Evolutionary conservation across 2,888 invertebrate genomes (phyloP), one percentile per base, ranked within the genome.

Genomic region (Orchestes rusci): DNA sequence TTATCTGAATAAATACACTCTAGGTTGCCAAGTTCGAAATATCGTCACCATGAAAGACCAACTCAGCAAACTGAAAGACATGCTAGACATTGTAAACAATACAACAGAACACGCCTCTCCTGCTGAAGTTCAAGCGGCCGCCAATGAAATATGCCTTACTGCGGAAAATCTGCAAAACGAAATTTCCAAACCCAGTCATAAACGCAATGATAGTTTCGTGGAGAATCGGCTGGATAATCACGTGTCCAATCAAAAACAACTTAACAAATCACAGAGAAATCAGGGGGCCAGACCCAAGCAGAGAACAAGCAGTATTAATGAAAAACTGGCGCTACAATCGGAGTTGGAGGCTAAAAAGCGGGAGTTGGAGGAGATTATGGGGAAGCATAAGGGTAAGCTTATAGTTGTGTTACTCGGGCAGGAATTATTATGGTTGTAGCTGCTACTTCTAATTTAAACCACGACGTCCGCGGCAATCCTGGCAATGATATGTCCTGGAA

Each of bases 291-390:
- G n/a, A 50, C 41, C 37, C 33, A 42, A 38, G 34, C 51, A 44
- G 34, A 44, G 36, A 48, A 52, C 54, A 43, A 31, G 48, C 10
- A 74, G 73, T 0, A 72, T 74, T 12, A 70, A 67, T 35, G 75
- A 77, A 64, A 70, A 75, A 2, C 59, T 74, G 3, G 76, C 75
- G 57, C 67, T 79, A 45, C 70, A 77, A 10, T 74, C 75, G 2
- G 67, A 79, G 53, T 67, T 79, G 16, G 77, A 77, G 8, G 76
- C 77, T 34, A 82, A 80, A 59, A 77, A 77, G 58, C 68, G 76
- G 8, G 80, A 81, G 53, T 66, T 82, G 2, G 82, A 82, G 55
- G 75, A 77, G 41, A 67, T 81, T 32, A 75, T 81, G 64, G 75
- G 78, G 50, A 82, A 81, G 62, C 79, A 77, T 70, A 68, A 67